Evolutionary conservation across 2,888 invertebrate genomes (phyloP), one percentile per base, ranked within the genome.

Genomic region (Scelioninae gen. 2): DNA sequence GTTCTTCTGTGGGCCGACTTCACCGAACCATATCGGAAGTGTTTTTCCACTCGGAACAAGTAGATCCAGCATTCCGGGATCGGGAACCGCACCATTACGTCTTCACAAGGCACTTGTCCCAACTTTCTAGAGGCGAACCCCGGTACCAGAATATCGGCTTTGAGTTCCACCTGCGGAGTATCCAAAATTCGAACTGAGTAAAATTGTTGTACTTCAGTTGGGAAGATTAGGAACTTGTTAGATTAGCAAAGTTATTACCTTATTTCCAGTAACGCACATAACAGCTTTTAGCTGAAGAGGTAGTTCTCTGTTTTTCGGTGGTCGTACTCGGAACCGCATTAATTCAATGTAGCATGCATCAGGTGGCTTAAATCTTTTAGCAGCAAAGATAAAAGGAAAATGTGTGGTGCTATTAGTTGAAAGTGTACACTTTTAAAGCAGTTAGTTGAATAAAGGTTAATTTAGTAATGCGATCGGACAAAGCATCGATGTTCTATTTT

Each of bases 1-100:
- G 95, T 95, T 76, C 94, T 90, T 76, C 92, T 88, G 81, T 80
- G 81, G 1, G 84, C 85, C 1, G 85, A 86, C 60, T 86, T 86
- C 0, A 86, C 86, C 0, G 86, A 86, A 2, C 85, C 89, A 64
- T 85, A 89, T 83, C 89, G 86, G 87, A 98, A 98, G 87, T 98
- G 96, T 84, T 97, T 97, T 87, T 99, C 99, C 43, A 97, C 97
- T 73, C 99, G 91, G 89, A 99, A 99, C 83, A 98, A 89, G 87
- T 99, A 99, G 83, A 99, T 98, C 99, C 99, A 99, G 84, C 96
- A 95, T 87, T 99, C 98, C 15, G 99, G 99, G 81, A 99, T 96
- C 10, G 98, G 98, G 87, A 99, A 95, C 61, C 96, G 90, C 63
- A 99, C 93, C 86, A 94, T 93, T 25, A 99, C 98, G 87, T 99